These are phyloP conservation scores for Drosophila setifemur DNA, from an alignment of 1,140 invertebrate species.

Conservation along the genomic window DNA sequence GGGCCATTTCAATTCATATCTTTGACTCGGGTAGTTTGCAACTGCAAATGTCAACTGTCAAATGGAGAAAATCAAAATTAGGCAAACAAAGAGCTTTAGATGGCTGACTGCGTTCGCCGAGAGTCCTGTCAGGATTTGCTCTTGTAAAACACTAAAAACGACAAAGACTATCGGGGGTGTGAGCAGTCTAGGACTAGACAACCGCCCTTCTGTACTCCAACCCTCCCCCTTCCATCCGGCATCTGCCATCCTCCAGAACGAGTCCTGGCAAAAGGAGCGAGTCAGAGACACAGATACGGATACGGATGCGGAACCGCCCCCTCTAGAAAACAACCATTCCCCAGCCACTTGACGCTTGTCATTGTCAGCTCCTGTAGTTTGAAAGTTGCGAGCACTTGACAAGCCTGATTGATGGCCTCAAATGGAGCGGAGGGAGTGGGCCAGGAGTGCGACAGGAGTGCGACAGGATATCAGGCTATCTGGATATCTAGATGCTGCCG, in stretches of 20 bases:
- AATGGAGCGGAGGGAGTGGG: conserved; percentile 1
- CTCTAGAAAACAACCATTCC: conserved; percentile 24
- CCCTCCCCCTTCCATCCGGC: background rate
- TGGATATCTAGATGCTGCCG: conserved; percentile 1
- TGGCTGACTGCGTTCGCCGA: conserved; percentile 6
- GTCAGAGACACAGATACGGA: background rate
- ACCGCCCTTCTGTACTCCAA: no score
- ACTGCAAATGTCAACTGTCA: conserved; percentile 73
- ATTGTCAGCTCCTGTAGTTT: conserved; percentile 73
- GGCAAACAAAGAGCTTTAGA: conserved; percentile 60
- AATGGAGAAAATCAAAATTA: conserved; percentile 64
- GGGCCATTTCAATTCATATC: conserved; percentile 49
- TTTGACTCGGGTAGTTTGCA: conserved; percentile 49
- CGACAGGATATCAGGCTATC: background rate
- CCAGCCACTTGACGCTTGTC: conserved; percentile 67
- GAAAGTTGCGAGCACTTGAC: conserved; percentile 70
- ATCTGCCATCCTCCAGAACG: no score
- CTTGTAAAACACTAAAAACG: conserved; percentile 73
- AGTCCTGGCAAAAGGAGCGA: no score
- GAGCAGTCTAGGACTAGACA: conserved; percentile 14
- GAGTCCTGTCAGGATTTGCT: conserved; percentile 59
- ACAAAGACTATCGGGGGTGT: background rate
- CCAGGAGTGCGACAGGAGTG: conserved; percentile 10
- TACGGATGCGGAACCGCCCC: conserved; percentile 5
- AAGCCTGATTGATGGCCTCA: conserved; percentile 66